Percentiles rank a stretch among this genome's conserved stretches.
These are phyloP conservation scores for Pherbina coryleti DNA, from an alignment of 2,888 invertebrate species.

Conservation along the genomic window DNA sequence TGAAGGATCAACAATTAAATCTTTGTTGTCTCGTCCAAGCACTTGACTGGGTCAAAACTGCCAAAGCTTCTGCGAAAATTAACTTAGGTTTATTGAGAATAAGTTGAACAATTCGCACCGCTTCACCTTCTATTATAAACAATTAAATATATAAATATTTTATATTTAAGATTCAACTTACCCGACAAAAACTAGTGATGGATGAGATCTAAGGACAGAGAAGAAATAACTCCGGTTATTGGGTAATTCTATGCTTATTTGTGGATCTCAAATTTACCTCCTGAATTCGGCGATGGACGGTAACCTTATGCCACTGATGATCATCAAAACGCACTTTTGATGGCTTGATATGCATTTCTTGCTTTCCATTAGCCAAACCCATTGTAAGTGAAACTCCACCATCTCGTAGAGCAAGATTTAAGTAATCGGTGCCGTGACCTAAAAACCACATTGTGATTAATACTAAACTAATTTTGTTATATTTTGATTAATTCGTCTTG, in stretches of 20 bases:
- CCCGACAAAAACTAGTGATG: slow-evolving; percentile 88
- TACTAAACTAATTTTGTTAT: background rate
- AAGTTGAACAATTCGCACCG: too few relatives aligned
- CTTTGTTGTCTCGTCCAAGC: too few relatives aligned
- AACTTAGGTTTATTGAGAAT: too few relatives aligned
- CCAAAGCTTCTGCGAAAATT: too few relatives aligned
- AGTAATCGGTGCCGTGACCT: slow-evolving; percentile 91
- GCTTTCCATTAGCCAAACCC: slow-evolving; percentile 90
- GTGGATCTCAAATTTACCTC: slow-evolving; percentile 75
- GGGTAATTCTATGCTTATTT: background rate
- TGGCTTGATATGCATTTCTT: slow-evolving; percentile 91
- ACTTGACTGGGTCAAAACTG: too few relatives aligned
- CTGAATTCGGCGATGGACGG: slow-evolving; percentile 89
- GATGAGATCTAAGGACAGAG: slow-evolving; percentile 76
- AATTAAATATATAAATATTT: background rate
- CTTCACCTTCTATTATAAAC: too few relatives aligned
- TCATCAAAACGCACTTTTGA: slow-evolving; percentile 92
- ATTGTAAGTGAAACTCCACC: slow-evolving; percentile 90
- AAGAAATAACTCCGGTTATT: background rate
- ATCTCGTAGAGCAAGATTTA: slow-evolving; percentile 89
- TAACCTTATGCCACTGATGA: slow-evolving; percentile 95
- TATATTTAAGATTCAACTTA: slow-evolving; percentile 66
- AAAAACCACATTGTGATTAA: slow-evolving; percentile 44
- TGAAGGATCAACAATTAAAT: too few relatives aligned
- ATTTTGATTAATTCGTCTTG: slow-evolving; percentile 64